Evolutionary conservation across 2,797 vertebrate species (phyloP).

Genomic region (Sebastes ruberrimus): DNA sequence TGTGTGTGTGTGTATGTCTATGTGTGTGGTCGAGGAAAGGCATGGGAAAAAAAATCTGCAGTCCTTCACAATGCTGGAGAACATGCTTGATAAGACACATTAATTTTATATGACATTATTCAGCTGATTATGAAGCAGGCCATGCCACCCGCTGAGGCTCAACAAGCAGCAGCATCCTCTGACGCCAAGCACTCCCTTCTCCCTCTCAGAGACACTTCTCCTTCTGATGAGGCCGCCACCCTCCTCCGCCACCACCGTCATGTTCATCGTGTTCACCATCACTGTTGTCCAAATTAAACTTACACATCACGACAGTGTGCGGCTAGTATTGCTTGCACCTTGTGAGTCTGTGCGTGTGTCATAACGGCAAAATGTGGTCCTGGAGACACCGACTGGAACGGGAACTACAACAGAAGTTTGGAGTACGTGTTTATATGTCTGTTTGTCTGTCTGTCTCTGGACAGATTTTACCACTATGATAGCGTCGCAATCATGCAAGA

Average conservation of each 20-base stretch:
- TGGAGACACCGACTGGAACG: background rate
- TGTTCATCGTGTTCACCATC: background rate
- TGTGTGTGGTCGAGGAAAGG: background rate
- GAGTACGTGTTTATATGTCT: background rate
- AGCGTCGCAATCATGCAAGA: too few species aligned
- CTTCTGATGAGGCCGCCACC: background rate
- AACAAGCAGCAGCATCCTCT: constrained; percentile 14
- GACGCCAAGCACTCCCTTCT: constrained; percentile 33
- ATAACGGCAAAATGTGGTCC: background rate
- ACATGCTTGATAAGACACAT: constrained; percentile 45
- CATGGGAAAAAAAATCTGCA: background rate
- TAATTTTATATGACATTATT: constrained; percentile 42
- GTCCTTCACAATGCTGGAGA: constrained; percentile 12
- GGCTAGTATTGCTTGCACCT: too few species aligned
- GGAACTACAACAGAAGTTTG: background rate
- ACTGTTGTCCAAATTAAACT: background rate
- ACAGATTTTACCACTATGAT: too few species aligned
- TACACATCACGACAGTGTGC: too few species aligned
- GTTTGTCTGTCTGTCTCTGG: background rate
- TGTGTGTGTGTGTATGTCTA: background rate
- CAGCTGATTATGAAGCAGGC: constrained; percentile 36
- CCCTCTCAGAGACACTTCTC: background rate
- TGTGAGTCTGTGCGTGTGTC: background rate
- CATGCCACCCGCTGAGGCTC: constrained; percentile 39
- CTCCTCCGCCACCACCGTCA: background rate